phyloP scores from a whole-genome alignment of 2,113 vertebrate genomes.

The Pipa parva region DNA sequence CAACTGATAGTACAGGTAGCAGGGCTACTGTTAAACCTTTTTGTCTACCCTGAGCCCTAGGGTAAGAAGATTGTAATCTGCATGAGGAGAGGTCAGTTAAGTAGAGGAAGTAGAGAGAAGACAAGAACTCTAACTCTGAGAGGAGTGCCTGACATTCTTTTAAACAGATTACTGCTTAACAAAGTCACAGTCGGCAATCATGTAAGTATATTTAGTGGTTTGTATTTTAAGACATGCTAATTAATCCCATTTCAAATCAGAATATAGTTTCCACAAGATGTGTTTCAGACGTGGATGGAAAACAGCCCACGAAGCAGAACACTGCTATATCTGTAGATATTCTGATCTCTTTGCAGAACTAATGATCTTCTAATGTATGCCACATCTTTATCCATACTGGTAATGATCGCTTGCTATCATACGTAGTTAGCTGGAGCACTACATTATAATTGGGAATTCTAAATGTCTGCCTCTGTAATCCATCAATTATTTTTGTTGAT shows the following conservation, averaged over 20 bases:
- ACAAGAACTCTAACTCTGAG: no score
- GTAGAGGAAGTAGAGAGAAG: no score
- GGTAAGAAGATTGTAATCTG: no score
- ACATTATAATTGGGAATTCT: conserved; percentile 34
- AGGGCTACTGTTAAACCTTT: no score
- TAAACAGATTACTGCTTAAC: no score
- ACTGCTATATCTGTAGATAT: conserved; percentile 1
- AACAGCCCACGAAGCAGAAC: background rate
- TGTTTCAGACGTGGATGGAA: background rate
- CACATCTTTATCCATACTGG: conserved; percentile 10
- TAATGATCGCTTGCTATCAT: conserved; percentile 26
- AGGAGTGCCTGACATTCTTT: no score
- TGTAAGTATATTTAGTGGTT: no score
- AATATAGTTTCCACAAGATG: background rate
- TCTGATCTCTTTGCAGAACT: conserved; percentile 20
- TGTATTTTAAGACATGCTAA: background rate
- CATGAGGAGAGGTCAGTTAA: no score
- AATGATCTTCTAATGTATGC: conserved; percentile 36
- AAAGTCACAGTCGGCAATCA: no score
- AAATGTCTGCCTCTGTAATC: conserved; percentile 4
- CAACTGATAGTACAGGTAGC: no score
- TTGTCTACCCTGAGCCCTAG: no score
- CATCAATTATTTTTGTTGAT: conserved; percentile 21
- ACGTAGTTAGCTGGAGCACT: conserved; percentile 21
- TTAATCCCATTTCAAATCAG: background rate